Evolutionary conservation across 2,888 invertebrate species (phyloP).

Genomic region (Plebejus melissa): DNA sequence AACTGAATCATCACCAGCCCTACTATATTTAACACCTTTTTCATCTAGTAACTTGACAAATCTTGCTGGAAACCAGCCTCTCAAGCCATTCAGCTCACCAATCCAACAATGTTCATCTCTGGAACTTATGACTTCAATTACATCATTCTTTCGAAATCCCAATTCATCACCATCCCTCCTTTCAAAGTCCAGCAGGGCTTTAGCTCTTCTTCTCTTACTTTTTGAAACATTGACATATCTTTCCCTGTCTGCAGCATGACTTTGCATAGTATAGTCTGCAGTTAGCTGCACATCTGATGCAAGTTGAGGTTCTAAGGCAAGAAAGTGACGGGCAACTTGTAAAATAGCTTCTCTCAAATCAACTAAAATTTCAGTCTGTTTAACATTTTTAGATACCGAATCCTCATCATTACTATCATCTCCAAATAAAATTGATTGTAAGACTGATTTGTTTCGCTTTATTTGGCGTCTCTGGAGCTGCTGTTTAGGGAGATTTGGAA

Average conservation of each 20-base stretch:
- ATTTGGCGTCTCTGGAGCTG: slow-evolving; percentile 92
- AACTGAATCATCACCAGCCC: slow-evolving; percentile 97
- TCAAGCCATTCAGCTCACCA: slow-evolving; percentile 95
- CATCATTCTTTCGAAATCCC: slow-evolving; percentile 98
- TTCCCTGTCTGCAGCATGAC: slow-evolving; percentile 95
- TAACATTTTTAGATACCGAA: slow-evolving; percentile 96
- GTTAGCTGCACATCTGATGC: slow-evolving; percentile 87
- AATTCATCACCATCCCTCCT: slow-evolving; percentile 98
- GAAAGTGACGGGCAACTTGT: slow-evolving; percentile 94
- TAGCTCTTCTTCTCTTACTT: slow-evolving; percentile 92
- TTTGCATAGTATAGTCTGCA: slow-evolving; percentile 97
- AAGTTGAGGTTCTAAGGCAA: slow-evolving; percentile 93
- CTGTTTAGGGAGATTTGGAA: slow-evolving; percentile 95
- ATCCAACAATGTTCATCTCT: slow-evolving; percentile 99
- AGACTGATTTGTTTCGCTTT: slow-evolving; percentile 92
- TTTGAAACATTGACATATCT: slow-evolving; percentile 95
- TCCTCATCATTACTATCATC: slow-evolving; percentile 88
- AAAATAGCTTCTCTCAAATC: slow-evolving; percentile 97
- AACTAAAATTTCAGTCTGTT: slow-evolving; percentile 98
- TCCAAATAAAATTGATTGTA: slow-evolving; percentile 92
- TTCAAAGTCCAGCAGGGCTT: slow-evolving; percentile 98
- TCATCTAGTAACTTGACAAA: slow-evolving; percentile 98
- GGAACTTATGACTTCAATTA: slow-evolving; percentile 97
- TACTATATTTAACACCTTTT: slow-evolving; percentile 84
- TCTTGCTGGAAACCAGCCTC: slow-evolving; percentile 98